A percentile compares a stretch with the other conserved stretches of the same genome.
Conservation (phyloP, 2,797 vertebrate species). For the Tinamus major region DNA sequence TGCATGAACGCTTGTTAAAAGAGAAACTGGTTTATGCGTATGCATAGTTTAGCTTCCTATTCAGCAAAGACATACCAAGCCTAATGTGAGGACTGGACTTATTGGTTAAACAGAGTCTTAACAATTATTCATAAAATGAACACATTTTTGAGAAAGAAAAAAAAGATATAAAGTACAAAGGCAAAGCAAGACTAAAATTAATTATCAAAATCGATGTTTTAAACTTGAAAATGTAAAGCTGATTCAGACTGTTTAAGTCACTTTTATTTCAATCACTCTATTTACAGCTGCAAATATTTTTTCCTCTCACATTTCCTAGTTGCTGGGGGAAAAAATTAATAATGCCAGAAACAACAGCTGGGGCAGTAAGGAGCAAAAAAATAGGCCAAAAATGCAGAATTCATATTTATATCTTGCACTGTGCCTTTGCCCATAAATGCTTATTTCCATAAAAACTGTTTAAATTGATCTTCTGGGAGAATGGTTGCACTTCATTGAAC, state of each 20-base stretch:
- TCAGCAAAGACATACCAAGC: neutral
- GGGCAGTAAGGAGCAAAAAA: neutral
- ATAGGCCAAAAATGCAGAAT: neutral
- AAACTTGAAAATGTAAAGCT: neutral
- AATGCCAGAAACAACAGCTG: neutral
- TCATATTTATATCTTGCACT: neutral
- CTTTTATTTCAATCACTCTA: neutral
- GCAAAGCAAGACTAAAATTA: neutral
- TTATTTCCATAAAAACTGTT: neutral
- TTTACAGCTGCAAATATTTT: neutral
- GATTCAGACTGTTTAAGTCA: neutral
- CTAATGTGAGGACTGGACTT: neutral
- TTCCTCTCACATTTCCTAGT: neutral
- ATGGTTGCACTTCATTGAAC: neutral
- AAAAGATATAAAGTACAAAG: neutral
- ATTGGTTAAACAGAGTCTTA: neutral
- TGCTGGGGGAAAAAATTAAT: neutral
- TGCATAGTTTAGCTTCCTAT: neutral
- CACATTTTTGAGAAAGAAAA: neutral
- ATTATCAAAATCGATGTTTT: neutral
- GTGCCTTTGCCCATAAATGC: neutral
- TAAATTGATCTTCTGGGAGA: neutral
- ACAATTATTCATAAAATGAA: neutral
- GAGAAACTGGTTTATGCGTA: neutral
- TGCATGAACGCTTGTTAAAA: neutral